These are phyloP conservation scores for Hemistola chrysoprasaria DNA, from an alignment of 2,888 invertebrate genomes.

Conservation along the genomic window DNA sequence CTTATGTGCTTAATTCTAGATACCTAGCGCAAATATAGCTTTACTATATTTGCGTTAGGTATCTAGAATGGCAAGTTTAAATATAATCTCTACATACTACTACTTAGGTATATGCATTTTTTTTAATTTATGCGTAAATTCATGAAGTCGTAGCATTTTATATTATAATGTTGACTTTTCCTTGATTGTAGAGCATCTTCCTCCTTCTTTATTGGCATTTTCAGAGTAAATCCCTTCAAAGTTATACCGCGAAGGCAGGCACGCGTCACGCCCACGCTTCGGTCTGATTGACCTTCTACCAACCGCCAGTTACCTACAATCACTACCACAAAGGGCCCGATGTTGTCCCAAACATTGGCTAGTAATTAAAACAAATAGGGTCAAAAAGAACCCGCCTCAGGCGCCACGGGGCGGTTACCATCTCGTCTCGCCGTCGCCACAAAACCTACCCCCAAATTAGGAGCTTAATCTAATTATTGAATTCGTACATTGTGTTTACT, in stretches of 20 bases:
- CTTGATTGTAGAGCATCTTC: not conserved
- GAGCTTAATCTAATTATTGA: slow-evolving; percentile 81
- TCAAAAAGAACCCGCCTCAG: slow-evolving; percentile 73
- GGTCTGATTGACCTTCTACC: slow-evolving; percentile 21
- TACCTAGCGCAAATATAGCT: too few species aligned
- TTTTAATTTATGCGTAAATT: too few species aligned
- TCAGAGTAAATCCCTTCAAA: slow-evolving; percentile 22
- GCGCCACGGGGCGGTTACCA: slow-evolving; percentile 74
- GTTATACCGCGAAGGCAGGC: slow-evolving; percentile 42
- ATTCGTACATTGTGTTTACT: slow-evolving; percentile 82
- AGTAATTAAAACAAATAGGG: slow-evolving; percentile 82
- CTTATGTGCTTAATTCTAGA: too few species aligned
- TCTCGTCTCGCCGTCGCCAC: slow-evolving; percentile 71
- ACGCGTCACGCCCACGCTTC: slow-evolving; percentile 52
- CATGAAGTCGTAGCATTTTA: too few species aligned
- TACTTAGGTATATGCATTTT: slow-evolving; percentile 8
- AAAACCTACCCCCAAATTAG: slow-evolving; percentile 71
- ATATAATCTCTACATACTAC: too few species aligned
- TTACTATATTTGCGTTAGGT: too few species aligned
- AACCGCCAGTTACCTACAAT: slow-evolving; percentile 27
- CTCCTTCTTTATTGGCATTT: not conserved
- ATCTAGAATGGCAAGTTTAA: too few species aligned
- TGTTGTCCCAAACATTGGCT: slow-evolving; percentile 73
- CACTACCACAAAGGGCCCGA: slow-evolving; percentile 32
- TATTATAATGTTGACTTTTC: slow-evolving; percentile 5